These are phyloP conservation scores for Habrosyne pyritoides DNA, from an alignment of 2,888 invertebrate genomes.

Conservation along the genomic window DNA sequence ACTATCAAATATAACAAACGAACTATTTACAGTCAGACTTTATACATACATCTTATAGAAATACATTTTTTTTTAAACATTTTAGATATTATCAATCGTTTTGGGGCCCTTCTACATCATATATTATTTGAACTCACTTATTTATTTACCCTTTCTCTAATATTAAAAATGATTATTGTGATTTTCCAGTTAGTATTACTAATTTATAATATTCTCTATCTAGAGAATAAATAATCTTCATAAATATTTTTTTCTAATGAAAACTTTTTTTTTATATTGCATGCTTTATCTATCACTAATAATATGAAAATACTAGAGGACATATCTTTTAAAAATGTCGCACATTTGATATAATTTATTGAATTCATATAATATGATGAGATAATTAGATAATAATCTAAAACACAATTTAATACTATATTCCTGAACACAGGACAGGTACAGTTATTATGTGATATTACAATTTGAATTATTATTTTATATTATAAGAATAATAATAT, in stretches of 20 bases:
- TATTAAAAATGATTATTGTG: neutral
- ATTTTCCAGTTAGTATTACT: neutral
- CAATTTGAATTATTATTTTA: slow-evolving; percentile 56
- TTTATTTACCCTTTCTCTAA: neutral
- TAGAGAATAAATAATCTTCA: neutral
- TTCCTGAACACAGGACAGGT: slow-evolving; percentile 82
- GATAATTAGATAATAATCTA: slow-evolving; percentile 9
- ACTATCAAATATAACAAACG: slow-evolving; percentile 38
- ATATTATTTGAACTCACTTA: neutral
- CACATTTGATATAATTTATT: neutral
- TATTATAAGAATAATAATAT: slow-evolving; percentile 51
- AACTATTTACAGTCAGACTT: slow-evolving; percentile 77
- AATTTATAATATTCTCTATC: neutral
- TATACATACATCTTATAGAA: slow-evolving; percentile 45
- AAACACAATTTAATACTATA: slow-evolving; percentile 53
- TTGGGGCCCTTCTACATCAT: neutral
- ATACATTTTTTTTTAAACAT: slow-evolving; percentile 15
- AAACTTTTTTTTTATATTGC: neutral
- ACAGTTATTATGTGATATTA: slow-evolving; percentile 67
- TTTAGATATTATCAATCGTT: slow-evolving; percentile 1
- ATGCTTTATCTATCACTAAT: neutral
- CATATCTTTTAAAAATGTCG: neutral
- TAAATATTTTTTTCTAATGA: neutral
- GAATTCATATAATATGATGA: neutral
- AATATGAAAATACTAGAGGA: neutral